Evolutionary conservation across 2,113 vertebrate genomes (phyloP), one percentile per base, ranked within the genome.

Genomic region (Tachysurus fulvidraco): DNA sequence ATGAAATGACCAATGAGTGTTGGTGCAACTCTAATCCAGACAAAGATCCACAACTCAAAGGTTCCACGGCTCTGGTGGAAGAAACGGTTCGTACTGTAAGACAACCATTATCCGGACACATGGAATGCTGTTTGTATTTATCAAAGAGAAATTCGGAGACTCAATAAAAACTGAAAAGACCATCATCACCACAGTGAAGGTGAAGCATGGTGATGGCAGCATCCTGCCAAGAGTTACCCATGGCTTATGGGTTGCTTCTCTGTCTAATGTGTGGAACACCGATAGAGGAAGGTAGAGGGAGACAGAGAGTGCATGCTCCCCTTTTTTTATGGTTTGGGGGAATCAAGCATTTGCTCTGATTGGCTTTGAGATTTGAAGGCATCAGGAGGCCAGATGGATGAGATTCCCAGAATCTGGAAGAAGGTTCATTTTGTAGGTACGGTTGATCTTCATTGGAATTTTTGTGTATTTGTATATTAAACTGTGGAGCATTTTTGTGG

Each of bases 381-480:
- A 76, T 71, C 78, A 67, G 85, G 86, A 81, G 78, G 54, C 78
- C 90, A 86, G 84, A 93, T 91, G 92, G 92, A 93, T 46, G 91
- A 92, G 62, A 86, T 87, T 81, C 89, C 85, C 86, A 91, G 91
- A 84, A 89, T 89, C 60, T 90, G 92, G 83, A 93, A 93, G 85
- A 93, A 93, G 91, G 92, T 93, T 88, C 92, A 92, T 90, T 93
- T 93, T 86, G 90, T 91, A 93, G 92, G 92, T 93, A 93, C 76
- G 52, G 87, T 86, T 78, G 50, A 78, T 81, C 77, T 82, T 86
- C 50, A 55, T 74, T 81, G 46, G 19, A 83, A 84, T 57, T 65
- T 83, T 83, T 74, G 60, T 79, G 71, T 54, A 25, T 21, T 73
- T 14, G 23, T 69, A 23, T 82, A 41, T 46, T 23, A 3, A 46